Conservation (phyloP, 2,888 invertebrate species). For the Platynereis dumerilii region DNA sequence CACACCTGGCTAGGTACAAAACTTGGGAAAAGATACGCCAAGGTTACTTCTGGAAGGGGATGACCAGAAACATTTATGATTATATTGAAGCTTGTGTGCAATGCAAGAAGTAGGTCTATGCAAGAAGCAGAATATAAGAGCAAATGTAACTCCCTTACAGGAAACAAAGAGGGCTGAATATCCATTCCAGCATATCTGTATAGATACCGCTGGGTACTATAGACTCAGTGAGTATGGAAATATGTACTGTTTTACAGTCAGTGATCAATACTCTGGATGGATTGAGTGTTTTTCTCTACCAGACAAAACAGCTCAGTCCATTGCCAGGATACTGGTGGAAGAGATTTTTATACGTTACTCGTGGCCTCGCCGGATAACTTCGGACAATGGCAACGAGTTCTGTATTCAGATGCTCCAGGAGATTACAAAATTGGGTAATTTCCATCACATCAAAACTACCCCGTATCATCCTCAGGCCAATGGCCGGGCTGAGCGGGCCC, state of each 20-base stretch:
- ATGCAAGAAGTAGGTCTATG: background rate
- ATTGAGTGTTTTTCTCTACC: background rate
- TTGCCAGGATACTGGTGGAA: background rate
- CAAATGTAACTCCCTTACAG: background rate
- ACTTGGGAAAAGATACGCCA: background rate
- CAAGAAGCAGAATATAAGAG: background rate
- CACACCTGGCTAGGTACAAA: background rate
- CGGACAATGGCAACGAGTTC: background rate
- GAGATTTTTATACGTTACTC: background rate
- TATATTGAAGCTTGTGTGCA: background rate
- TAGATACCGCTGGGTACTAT: background rate
- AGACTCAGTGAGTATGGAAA: background rate
- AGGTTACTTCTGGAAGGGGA: background rate
- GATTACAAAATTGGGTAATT: background rate
- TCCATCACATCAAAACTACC: background rate
- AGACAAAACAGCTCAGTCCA: background rate
- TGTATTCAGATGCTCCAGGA: background rate
- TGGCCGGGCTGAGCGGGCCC: background rate
- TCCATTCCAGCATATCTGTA: background rate
- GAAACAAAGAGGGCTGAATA: background rate
- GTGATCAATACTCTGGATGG: background rate
- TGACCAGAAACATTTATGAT: background rate
- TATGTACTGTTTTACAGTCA: background rate
- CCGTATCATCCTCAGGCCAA: constrained; percentile 1
- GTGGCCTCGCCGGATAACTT: background rate